Conservation (phyloP, 2,113 vertebrate species). For the Callospermophilus lateralis region DNA sequence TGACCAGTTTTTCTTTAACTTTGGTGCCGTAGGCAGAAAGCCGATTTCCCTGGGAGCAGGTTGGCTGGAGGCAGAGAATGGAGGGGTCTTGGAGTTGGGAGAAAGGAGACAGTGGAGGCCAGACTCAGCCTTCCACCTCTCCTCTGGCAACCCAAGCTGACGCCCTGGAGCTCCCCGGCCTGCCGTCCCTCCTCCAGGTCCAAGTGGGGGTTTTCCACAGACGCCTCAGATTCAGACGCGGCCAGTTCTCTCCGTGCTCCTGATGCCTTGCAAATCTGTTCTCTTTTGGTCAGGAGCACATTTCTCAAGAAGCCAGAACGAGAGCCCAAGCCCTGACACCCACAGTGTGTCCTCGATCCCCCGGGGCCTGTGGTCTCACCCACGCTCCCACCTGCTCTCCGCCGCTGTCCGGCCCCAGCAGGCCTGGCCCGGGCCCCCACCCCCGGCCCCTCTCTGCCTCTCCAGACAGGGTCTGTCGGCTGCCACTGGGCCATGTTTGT, state of each 20-base stretch:
- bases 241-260: not conserved
- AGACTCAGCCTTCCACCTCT: not conserved
- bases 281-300: not conserved
- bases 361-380: not conserved
- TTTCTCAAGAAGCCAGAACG: not conserved
- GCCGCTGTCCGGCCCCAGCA: too few relatives aligned
- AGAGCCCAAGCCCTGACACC: not conserved
- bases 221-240: not conserved
- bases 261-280: accelerated
- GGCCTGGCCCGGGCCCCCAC: not conserved
- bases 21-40: not conserved
- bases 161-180: too few relatives aligned
- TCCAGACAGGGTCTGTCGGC: too few relatives aligned
- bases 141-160: accelerated
- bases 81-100: not conserved
- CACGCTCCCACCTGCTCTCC: too few relatives aligned
- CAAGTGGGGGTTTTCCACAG: not conserved
- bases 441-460: not conserved
- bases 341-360: accelerated
- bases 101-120: not conserved
- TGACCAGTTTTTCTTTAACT: not conserved
- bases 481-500: not conserved
- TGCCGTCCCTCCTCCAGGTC: too few relatives aligned
- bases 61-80: accelerated
- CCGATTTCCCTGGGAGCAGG: not conserved